Evolutionary conservation across 2,113 vertebrate genomes (phyloP).

Genomic region (Misgurnus anguillicaudatus): DNA sequence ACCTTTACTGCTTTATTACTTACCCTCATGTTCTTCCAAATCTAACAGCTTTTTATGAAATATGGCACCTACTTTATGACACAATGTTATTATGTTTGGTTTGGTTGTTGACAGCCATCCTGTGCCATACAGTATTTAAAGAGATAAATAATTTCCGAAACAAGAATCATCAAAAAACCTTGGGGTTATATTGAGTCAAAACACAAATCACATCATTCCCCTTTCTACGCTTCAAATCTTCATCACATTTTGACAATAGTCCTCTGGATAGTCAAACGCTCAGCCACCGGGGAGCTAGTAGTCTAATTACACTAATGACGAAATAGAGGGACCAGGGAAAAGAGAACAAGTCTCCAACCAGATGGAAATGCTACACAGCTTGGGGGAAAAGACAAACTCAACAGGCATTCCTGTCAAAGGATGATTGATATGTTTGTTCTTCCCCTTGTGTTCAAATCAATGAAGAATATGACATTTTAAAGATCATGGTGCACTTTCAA

Average conservation of each 20-base stretch:
- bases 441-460: conserved; percentile 62
- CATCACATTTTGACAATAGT: not conserved
- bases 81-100: too few species aligned
- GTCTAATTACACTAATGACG: conserved; percentile 23
- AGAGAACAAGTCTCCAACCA: not conserved
- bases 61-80: too few species aligned
- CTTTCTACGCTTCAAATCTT: not conserved
- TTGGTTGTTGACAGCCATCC: too few species aligned
- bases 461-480: conserved; percentile 61
- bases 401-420: conserved; percentile 33
- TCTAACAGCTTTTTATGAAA: too few species aligned
- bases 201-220: not conserved
- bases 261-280: conserved; percentile 3
- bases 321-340: not conserved
- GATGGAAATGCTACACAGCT: conserved; percentile 10
- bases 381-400: not conserved
- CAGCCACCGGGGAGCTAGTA: not conserved
- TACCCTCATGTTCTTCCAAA: too few species aligned
- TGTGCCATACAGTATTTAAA: too few species aligned
- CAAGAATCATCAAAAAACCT: not conserved
- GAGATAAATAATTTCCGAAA: too few species aligned
- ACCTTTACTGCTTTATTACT: too few species aligned
- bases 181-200: not conserved
- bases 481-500: conserved; percentile 61
- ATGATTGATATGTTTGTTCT: conserved; percentile 62